Evolutionary conservation across 1,140 invertebrate species (phyloP).

Genomic region (Polypedilum pembai): DNA sequence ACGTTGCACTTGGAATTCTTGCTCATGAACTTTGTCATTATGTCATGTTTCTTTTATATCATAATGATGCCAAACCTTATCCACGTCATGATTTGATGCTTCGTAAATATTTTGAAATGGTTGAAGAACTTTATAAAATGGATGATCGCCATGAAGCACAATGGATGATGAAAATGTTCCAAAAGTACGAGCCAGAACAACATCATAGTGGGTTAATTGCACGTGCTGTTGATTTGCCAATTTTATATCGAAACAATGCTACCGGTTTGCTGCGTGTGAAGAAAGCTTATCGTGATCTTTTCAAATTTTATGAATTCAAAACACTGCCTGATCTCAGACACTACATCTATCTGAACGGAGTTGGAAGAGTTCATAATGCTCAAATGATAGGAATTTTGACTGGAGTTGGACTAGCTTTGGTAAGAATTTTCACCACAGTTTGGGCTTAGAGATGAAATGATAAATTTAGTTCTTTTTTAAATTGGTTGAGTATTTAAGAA

Average conservation of each 20-base stretch:
- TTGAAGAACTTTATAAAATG: neutral
- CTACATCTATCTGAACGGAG: too few species aligned
- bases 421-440: too few species aligned
- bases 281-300: neutral
- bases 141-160: neutral
- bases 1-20: neutral
- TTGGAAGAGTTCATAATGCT: too few species aligned
- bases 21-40: neutral
- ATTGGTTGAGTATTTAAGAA: too few species aligned
- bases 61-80: neutral
- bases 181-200: neutral
- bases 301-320: slow-evolving; percentile 1
- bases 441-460: too few species aligned
- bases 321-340: neutral
- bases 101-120: slow-evolving; percentile 6
- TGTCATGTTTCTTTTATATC: neutral
- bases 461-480: too few species aligned
- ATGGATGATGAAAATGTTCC: neutral
- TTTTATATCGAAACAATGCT: neutral
- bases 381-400: too few species aligned
- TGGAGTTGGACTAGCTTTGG: too few species aligned
- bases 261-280: neutral
- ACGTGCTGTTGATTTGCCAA: neutral
- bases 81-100: neutral
- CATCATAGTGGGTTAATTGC: neutral